Evolutionary conservation across 1,140 invertebrate genomes (phyloP).

Genomic region (Bombus cullumanus): DNA sequence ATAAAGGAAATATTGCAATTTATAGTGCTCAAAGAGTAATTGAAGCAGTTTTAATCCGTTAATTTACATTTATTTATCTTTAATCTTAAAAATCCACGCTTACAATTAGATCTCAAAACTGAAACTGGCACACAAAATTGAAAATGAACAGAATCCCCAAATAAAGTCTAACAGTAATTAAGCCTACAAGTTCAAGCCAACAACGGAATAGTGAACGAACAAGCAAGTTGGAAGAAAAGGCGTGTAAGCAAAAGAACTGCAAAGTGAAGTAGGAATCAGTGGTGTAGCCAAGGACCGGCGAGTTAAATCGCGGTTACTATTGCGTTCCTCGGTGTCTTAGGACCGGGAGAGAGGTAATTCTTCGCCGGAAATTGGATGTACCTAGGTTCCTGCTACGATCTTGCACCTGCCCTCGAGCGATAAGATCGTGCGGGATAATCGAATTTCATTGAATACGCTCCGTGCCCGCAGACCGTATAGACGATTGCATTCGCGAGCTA

Average conservation of each 20-base stretch:
- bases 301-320: conserved; percentile 73
- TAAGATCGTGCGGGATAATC: conserved; percentile 67
- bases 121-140: too few species aligned
- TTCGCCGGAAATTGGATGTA: conserved; percentile 75
- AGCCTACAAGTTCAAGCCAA: too few species aligned
- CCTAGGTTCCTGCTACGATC: conserved; percentile 47
- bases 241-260: not conserved
- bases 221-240: too few species aligned
- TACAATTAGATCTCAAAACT: too few species aligned
- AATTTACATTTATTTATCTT: too few species aligned
- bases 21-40: too few species aligned
- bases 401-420: conserved; percentile 57
- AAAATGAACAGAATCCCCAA: too few species aligned
- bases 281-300: conserved; percentile 21
- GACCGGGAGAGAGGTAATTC: conserved; percentile 67
- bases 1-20: not conserved
- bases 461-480: conserved; percentile 47
- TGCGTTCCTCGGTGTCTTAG: conserved; percentile 60
- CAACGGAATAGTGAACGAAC: too few species aligned
- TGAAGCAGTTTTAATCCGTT: too few species aligned
- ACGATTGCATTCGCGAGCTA: conserved; percentile 59
- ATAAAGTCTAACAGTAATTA: too few species aligned
- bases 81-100: too few species aligned
- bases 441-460: conserved; percentile 69
- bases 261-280: not conserved